phyloP scores from a whole-genome alignment of 2,888 invertebrate genomes.

The Synergus umbraculus region DNA sequence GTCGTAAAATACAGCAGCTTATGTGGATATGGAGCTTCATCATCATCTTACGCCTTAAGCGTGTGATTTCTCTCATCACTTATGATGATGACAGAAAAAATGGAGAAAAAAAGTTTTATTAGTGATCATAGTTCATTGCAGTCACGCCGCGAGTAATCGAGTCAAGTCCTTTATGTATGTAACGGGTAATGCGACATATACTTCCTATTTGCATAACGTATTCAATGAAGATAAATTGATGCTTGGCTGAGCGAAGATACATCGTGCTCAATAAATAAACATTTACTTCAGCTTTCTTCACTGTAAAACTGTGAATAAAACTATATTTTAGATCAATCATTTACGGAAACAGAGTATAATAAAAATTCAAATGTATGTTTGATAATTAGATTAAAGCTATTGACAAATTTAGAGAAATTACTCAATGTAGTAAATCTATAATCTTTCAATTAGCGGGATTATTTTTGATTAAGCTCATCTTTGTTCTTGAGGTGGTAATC shows the following conservation, averaged over 20 bases:
- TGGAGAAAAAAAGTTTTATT: not conserved
- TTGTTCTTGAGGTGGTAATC: constrained; percentile 12
- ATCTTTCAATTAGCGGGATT: not conserved
- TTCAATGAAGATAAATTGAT: constrained; percentile 34
- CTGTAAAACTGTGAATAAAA: not conserved
- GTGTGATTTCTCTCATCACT: too few relatives aligned
- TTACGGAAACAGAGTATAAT: not conserved
- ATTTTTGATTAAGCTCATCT: not conserved
- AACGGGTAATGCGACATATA: constrained; percentile 12
- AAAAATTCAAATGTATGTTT: too few relatives aligned
- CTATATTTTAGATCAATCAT: not conserved
- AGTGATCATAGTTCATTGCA: constrained; percentile 9
- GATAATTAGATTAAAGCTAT: too few relatives aligned
- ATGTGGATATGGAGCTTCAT: not conserved
- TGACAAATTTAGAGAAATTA: not conserved
- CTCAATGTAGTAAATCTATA: not conserved
- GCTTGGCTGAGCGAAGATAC: constrained; percentile 9
- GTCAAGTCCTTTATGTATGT: not conserved
- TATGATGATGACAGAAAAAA: not conserved
- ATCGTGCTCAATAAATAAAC: constrained; percentile 6
- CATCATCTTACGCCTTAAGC: not conserved
- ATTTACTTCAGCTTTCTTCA: not conserved
- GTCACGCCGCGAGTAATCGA: constrained; percentile 15
- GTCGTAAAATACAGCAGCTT: too few relatives aligned
- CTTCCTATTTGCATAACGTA: constrained; percentile 24